Conservation (phyloP, 2,888 invertebrate genomes). For the Drosophila formosana region DNA sequence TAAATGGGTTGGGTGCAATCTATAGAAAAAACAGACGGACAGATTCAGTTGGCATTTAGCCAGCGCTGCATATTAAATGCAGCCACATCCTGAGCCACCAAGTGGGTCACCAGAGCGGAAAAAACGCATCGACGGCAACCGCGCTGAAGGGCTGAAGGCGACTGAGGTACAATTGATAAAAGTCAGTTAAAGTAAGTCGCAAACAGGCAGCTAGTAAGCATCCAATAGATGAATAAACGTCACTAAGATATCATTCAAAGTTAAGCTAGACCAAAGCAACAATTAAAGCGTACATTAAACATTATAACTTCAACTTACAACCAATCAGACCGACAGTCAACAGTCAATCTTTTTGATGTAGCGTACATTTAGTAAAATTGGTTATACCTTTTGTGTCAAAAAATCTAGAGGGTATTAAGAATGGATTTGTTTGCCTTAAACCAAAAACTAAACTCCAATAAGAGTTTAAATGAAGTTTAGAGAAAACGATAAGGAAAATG, state of each 20-base stretch:
- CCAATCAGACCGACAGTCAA: no score
- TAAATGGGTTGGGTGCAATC: constrained; percentile 21
- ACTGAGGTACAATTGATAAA: constrained; percentile 41
- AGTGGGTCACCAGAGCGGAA: constrained; percentile 47
- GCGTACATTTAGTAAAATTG: no score
- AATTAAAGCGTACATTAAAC: no score
- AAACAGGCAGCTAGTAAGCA: neutral
- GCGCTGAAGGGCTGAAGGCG: constrained; percentile 16
- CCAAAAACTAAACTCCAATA: constrained; percentile 3
- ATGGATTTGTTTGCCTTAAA: constrained; percentile 1
- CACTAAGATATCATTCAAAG: no score
- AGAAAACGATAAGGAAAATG: no score
- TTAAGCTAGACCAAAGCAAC: no score
- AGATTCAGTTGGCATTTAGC: constrained; percentile 69
- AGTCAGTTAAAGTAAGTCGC: constrained; percentile 28
- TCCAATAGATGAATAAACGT: neutral
- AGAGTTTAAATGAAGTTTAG: neutral
- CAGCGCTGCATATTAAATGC: constrained; percentile 63
- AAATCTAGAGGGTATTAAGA: neutral
- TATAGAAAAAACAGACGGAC: constrained; percentile 34
- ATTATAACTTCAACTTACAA: no score
- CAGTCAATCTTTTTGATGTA: no score
- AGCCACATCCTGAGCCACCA: constrained; percentile 17
- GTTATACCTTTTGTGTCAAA: no score
- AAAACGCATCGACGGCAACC: constrained; percentile 28